Base-by-base conservation (phyloP, 64 coral and sea anemone genomes). In the Pachyseris speciosa region DNA sequence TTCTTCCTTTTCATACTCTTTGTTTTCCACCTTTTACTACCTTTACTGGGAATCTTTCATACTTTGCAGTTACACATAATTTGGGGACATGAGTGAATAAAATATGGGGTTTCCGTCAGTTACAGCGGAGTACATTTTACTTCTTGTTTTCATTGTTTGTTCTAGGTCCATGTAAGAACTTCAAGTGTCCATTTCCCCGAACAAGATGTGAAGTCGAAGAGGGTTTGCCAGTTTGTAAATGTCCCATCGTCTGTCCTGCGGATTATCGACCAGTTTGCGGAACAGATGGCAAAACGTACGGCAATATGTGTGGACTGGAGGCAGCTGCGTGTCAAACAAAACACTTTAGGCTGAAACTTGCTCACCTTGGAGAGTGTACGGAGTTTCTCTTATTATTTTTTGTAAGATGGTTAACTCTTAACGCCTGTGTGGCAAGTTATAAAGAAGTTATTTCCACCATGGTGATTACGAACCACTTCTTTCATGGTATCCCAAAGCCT, bases 191-290 rank as follows among this genome's bases (percentile, higher is more conserved):
- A 5, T 83, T 64, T 44, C 79, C 79, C 24, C 79, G 28, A 51
- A 64, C 79, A 15, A 19, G 38, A 4, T 83, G 79, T 83, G 53
- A 66, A 60, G 52, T 83, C 43, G 61, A 83, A 28, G 53, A 64
- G 2, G 61, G 61, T 44, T 25, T 16, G 15, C 24, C 79, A 29
- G 79, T 83, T 9, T 83, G 79, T 13, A 83, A 83, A 31, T 83
- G 79, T 64, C 55, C 36, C 10, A 13, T 15, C 32, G 64, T 64
- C 22, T 64, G 52, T 22, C 63, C 79, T 8, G 55, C 33, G 19
- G 52, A 61, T 30, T 83, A 87, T 44, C 64, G 48, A 3, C 88
- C 88, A 25, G 88, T 91, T 15, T 91, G 90, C 67, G 90, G 90
- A 30, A 74, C 81, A 41, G 90, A 92, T 34, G 83, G 70, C 12